Conservation (phyloP, 2,888 invertebrate species). For the Leistus spinibarbis region DNA sequence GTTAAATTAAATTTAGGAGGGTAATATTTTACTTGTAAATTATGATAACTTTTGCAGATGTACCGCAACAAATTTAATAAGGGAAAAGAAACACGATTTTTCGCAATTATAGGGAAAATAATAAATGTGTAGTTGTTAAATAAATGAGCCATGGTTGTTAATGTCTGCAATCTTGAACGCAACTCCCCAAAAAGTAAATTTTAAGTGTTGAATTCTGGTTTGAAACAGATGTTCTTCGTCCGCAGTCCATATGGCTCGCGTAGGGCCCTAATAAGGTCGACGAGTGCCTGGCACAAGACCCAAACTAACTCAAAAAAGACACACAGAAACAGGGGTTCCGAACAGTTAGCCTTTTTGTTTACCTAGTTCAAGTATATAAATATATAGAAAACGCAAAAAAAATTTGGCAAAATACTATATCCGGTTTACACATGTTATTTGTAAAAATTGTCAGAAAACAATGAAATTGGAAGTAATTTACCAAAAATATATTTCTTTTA, state of each 20-base stretch:
- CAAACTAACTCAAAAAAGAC: neutral
- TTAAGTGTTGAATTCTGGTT: constrained; percentile 2
- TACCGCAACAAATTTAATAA: neutral
- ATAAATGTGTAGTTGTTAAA: neutral
- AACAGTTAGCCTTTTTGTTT: too few species aligned
- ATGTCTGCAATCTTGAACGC: neutral
- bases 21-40: neutral
- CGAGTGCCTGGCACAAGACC: constrained; percentile 22
- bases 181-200: neutral
- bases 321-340: neutral
- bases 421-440: too few species aligned
- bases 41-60: neutral
- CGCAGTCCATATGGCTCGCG: constrained; percentile 30
- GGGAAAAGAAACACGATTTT: neutral
- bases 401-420: too few species aligned
- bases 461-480: too few species aligned
- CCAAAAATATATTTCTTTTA: too few species aligned
- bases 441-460: too few species aligned
- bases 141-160: neutral
- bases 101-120: neutral
- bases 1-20: too few species aligned
- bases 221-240: constrained; percentile 28
- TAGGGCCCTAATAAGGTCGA: constrained; percentile 17
- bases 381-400: neutral
- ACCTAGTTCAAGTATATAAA: neutral